Evolutionary conservation across 2,797 vertebrate genomes (phyloP), one percentile per base, ranked within the genome.

Genomic region (Bovichtus variegatus): DNA sequence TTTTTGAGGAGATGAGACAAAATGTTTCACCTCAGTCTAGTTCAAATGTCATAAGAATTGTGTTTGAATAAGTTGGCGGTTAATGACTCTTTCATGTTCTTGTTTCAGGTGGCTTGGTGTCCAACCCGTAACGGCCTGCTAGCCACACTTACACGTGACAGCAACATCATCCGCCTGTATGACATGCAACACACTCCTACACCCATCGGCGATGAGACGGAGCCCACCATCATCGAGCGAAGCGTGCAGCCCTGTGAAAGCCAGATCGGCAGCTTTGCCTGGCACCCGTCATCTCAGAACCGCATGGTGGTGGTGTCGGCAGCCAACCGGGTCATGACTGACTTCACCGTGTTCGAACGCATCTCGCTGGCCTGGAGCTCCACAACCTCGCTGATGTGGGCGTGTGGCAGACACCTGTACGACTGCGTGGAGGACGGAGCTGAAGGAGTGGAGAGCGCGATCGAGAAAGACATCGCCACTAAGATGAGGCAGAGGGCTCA

Each of bases 151-250:
- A 99, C 97, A 0, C 96, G 97, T 12, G 98, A 99, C 92, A 98
- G 97, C 90, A 98, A 98, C 84, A 96, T 99, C 53, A 97, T 99
- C 87, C 96, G 97, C 12, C 94, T 99, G 5, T 99, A 99, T 50
- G 98, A 99, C 94, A 99, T 99, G 98, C 98, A 99, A 71, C 98
- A 99, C 83, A 96, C 98, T 0, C 98, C 98, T 5, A 97, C 97
- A 0, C 98, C 98, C 44, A 97, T 99, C 46, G 98, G 97, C 0
- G 98, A 99, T 36, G 98, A 99, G 95, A 98, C 97, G 0, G 98
- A 99, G 91, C 98, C 98, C 21, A 99, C 97, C 46, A 98, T 99
- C 90, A 99, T 99, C n/a, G 98, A 99, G 89, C 96, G 98, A 18
- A 97, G 97, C 9, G 98, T 99, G 68, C 98, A 99, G 2, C 98